Conservation (phyloP, 2,888 invertebrate species). For the Nipponacmea schrenckii region DNA sequence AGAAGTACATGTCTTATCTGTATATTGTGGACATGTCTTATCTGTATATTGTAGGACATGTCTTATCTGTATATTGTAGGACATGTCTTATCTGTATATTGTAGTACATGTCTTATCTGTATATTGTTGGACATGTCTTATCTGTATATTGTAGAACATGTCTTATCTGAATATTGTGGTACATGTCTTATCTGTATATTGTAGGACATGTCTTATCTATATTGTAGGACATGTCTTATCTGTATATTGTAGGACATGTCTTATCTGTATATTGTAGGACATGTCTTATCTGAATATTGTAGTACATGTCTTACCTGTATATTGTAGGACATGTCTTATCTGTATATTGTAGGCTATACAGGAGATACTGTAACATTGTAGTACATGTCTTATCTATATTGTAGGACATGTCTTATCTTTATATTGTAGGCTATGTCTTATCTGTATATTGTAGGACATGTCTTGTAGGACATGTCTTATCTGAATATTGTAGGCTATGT, state of each 20-base stretch:
- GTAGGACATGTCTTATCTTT: slow-evolving; percentile 34
- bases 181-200: too few relatives aligned
- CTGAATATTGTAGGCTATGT: not conserved
- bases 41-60: not conserved
- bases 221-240: slow-evolving; percentile 38
- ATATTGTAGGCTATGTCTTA: not conserved
- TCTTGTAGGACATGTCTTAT: slow-evolving; percentile 37
- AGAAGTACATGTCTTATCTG: not conserved
- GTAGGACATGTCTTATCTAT: slow-evolving; percentile 11
- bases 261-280: too few relatives aligned
- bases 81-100: slow-evolving; percentile 32
- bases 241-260: not conserved
- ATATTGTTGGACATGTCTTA: slow-evolving; percentile 24
- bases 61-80: too few relatives aligned
- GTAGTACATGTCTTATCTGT: too few relatives aligned
- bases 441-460: not conserved
- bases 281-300: slow-evolving; percentile 30
- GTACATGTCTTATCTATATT: slow-evolving; percentile 22
- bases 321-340: too few relatives aligned
- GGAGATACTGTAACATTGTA: not conserved
- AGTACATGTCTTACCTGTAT: too few relatives aligned
- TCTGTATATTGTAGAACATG: too few relatives aligned
- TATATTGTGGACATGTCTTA: slow-evolving; percentile 38
- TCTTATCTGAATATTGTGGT: too few relatives aligned
- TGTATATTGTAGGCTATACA: not conserved